phyloP scores from a whole-genome alignment of 2,113 vertebrate genomes.

The Petrocephalus zakoni region DNA sequence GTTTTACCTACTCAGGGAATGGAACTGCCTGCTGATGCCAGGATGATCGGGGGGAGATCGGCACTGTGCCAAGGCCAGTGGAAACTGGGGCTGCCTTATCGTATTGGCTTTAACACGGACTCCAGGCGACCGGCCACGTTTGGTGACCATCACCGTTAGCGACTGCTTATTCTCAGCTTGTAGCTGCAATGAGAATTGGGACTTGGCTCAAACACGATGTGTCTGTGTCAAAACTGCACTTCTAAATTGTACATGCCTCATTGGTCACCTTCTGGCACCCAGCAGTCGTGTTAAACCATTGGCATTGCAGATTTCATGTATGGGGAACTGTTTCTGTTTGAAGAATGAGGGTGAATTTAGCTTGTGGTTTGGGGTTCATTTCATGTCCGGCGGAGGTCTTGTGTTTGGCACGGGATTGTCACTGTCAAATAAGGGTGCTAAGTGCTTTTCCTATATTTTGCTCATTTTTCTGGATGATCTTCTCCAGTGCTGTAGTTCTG shows the following conservation, averaged over 20 bases:
- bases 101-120: constrained; percentile 27
- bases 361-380: not conserved
- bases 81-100: not conserved
- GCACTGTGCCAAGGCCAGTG: not conserved
- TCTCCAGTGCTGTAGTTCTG: not conserved
- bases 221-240: not conserved
- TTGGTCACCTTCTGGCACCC: constrained; percentile 11
- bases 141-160: constrained; percentile 4
- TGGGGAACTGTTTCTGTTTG: constrained; percentile 14
- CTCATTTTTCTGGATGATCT: not conserved
- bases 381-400: not conserved
- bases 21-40: not conserved
- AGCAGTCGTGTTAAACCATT: constrained; percentile 19
- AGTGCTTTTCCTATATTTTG: not conserved
- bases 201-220: not conserved
- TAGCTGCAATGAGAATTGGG: not conserved
- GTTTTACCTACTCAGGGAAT: not conserved
- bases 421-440: not conserved
- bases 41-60: not conserved
- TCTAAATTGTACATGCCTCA: not conserved
- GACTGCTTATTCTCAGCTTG: not conserved
- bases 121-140: constrained; percentile 20
- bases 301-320: constrained; percentile 18
- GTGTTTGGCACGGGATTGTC: not conserved
- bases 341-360: constrained; percentile 11